A percentile compares a stretch with the other conserved stretches of the same genome.
Conservation (phyloP, 2,797 vertebrate species). For the Microhierax caerulescens region DNA sequence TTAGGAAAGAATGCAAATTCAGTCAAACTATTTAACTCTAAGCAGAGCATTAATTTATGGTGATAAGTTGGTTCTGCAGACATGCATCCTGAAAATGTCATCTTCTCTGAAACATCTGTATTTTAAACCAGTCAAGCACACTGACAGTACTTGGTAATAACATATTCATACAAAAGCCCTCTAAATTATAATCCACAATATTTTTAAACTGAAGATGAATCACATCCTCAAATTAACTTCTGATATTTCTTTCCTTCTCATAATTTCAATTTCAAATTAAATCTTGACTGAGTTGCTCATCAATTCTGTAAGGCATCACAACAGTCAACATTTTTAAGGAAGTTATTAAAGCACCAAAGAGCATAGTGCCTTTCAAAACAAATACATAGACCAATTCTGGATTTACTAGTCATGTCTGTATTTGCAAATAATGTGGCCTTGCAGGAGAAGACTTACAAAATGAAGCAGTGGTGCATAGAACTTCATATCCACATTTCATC, state of each 20-base stretch:
- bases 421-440: not conserved
- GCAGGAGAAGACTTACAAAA: not conserved
- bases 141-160: not conserved
- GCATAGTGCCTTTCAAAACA: not conserved
- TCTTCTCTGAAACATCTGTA: not conserved
- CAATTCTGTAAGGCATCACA: not conserved
- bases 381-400: not conserved
- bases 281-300: not conserved
- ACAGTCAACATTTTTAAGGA: not conserved
- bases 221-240: not conserved
- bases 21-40: not conserved
- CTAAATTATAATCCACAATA: not conserved
- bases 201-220: not conserved
- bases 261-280: not conserved
- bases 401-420: not conserved
- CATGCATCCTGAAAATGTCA: not conserved
- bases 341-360: not conserved
- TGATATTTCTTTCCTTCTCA: not conserved
- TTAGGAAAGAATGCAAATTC: not conserved
- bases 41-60: not conserved
- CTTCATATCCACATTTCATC: not conserved
- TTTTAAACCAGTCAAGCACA: not conserved
- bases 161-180: not conserved
- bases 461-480: not conserved
- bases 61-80: not conserved